Base-by-base conservation (phyloP, 1,140 invertebrate genomes). In the Pseudomyrmex gracilis region DNA sequence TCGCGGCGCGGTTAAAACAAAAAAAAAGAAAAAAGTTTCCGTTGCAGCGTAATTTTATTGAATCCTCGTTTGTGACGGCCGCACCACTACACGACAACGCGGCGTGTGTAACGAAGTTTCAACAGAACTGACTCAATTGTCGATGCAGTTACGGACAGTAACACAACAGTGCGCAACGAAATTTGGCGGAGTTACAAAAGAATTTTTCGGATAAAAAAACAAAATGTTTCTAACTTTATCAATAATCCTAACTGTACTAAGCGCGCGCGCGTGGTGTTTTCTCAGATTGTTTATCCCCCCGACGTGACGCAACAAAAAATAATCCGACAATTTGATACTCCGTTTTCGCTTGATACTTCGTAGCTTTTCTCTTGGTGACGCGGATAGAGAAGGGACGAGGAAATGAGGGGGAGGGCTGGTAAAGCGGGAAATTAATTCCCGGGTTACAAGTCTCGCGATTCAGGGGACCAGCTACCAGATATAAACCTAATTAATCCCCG, bases 401-500 rank as follows among this genome's bases (percentile, higher is more conserved):
- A 24, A 3, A 24, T 2, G 24, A 24, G 24, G 24, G 0, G 34
- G 5, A 10, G 66, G 66, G 76, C 70, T 80, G 70, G 70, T 78
- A 80, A 80, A 80, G 34, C 76, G 76, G 53, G 66, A 80, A 80
- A 80, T 80, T 80, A 80, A 80, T 80, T 80, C 66, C 43, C 43
- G 53, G 43, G 66, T 78, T 12, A 78, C 53, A 64, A 67, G 63
- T 78, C 17, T 55, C 64, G 60, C 76, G 76, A 58, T 80, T 70
- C 66, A 24, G 66, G 51, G 43, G 34, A 34, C 64, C 66, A 43
- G 64, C 53, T 70, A 43, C 76, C 43, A 78, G 76, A 80, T 80
- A 80, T 80, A 70, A 80, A 80, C 66, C 76, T 80, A 80, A 80
- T 80, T 80, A 80, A 80, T 80, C 66, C 66, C 64, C 20, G 53